Conservation (phyloP, 64 coral and sea anemone genomes). For the Montipora foliosa region DNA sequence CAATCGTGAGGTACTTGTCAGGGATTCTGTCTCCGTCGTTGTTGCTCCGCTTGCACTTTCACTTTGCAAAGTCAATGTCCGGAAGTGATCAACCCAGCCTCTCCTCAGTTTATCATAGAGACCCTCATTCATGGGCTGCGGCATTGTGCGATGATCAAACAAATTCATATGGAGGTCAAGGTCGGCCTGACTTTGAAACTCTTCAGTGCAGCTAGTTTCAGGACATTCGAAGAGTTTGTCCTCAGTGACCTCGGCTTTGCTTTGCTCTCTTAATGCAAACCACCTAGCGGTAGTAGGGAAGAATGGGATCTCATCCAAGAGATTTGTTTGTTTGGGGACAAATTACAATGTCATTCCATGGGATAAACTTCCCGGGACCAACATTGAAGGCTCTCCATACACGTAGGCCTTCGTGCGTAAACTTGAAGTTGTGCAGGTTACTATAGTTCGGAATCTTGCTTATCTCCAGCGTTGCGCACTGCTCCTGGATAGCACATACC, state of each 20-base stretch:
- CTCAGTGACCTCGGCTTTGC: background rate
- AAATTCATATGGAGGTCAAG: background rate
- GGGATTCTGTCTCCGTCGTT: background rate
- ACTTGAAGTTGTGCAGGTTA: constrained; percentile 27
- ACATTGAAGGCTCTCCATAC: constrained; percentile 40
- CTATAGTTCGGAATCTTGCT: constrained; percentile 1
- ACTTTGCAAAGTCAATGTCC: background rate
- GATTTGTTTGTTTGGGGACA: background rate
- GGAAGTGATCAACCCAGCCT: background rate
- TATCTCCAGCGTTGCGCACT: background rate
- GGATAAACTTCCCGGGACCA: constrained; percentile 31
- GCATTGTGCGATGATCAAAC: background rate
- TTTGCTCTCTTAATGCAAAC: background rate
- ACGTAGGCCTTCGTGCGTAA: constrained; percentile 11
- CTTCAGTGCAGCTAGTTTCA: background rate
- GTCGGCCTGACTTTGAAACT: background rate
- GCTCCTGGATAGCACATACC: constrained; percentile 3
- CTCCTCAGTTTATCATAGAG: background rate
- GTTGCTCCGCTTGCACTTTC: background rate
- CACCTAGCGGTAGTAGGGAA: background rate
- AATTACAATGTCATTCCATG: constrained; percentile 7
- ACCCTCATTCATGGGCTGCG: background rate
- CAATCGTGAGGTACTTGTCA: background rate
- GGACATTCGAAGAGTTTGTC: background rate
- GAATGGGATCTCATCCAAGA: background rate